Conservation (phyloP, 1,140 invertebrate genomes). For the Monomorium pharaonis region DNA sequence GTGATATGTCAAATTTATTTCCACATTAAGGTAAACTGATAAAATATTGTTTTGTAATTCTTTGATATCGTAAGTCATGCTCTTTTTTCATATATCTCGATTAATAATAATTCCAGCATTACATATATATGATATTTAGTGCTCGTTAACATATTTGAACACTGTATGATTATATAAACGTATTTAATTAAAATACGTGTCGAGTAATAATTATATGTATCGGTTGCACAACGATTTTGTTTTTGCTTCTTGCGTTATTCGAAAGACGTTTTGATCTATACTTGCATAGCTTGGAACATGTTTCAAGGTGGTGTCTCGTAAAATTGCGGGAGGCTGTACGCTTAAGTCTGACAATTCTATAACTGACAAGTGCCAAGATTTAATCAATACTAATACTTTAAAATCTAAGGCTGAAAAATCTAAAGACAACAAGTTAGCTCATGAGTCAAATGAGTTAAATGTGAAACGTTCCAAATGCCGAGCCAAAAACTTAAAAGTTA, state of each 20-base stretch:
- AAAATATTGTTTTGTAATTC: background rate
- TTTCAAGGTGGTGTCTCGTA: conserved; percentile 76
- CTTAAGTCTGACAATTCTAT: conserved; percentile 68
- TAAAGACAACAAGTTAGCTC: conserved; percentile 69
- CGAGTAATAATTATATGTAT: conserved; percentile 24
- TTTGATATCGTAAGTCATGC: background rate
- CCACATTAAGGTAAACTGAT: background rate
- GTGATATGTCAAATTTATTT: background rate
- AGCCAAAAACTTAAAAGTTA: conserved; percentile 49
- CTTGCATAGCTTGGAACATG: conserved; percentile 73
- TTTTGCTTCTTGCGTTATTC: conserved; percentile 43
- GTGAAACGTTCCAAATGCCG: conserved; percentile 60
- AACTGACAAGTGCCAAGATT: conserved; percentile 64
- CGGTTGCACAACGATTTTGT: conserved; percentile 43
- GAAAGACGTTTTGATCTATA: conserved; percentile 46
- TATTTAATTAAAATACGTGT: conserved; percentile 44
- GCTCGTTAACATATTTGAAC: conserved; percentile 27
- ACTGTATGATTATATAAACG: conserved; percentile 45
- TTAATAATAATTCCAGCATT: background rate
- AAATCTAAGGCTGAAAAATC: conserved; percentile 74
- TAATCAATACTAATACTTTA: conserved; percentile 64
- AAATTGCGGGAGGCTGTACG: conserved; percentile 64
- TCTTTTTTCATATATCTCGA: background rate
- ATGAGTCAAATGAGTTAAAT: conserved; percentile 47
- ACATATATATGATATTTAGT: background rate